Percentiles rank a stretch among this genome's conserved stretches.
phyloP scores from a whole-genome alignment of 2,113 vertebrate species.

The Bubo bubo region DNA sequence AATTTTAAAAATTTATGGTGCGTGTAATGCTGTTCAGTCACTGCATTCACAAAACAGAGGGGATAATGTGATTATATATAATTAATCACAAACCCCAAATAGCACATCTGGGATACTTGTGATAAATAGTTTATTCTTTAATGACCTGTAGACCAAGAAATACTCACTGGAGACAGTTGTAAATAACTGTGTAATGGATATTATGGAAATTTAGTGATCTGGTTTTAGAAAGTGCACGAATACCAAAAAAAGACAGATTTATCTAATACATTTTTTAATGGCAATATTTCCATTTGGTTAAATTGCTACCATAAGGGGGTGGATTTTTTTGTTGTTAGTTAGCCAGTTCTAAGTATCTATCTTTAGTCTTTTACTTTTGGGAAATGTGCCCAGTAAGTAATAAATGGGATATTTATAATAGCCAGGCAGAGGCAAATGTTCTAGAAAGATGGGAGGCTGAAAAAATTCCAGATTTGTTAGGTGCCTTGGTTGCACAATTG shows the following conservation, averaged over 20 bases:
- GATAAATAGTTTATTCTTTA: conserved; percentile 34
- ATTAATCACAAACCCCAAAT: conserved; percentile 20
- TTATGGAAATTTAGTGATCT: not conserved
- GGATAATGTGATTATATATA: not conserved
- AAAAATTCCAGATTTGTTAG: not conserved
- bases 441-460: not conserved
- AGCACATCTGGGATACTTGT: not conserved
- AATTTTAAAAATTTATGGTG: not conserved
- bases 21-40: not conserved
- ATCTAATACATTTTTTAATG: conserved; percentile 19
- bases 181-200: not conserved
- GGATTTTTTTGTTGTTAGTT: not conserved
- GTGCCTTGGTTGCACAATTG: not conserved
- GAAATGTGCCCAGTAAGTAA: not conserved
- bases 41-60: not conserved
- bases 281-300: not conserved
- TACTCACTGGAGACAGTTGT: not conserved
- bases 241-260: not conserved
- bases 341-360: not conserved
- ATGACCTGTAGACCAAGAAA: not conserved
- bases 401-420: not conserved
- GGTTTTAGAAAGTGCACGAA: not conserved
- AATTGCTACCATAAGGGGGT: not conserved
- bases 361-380: not conserved
- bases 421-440: not conserved